phyloP scores from a whole-genome alignment of 2,113 vertebrate species.

The Pseudorhombus dupliciocellatus region DNA sequence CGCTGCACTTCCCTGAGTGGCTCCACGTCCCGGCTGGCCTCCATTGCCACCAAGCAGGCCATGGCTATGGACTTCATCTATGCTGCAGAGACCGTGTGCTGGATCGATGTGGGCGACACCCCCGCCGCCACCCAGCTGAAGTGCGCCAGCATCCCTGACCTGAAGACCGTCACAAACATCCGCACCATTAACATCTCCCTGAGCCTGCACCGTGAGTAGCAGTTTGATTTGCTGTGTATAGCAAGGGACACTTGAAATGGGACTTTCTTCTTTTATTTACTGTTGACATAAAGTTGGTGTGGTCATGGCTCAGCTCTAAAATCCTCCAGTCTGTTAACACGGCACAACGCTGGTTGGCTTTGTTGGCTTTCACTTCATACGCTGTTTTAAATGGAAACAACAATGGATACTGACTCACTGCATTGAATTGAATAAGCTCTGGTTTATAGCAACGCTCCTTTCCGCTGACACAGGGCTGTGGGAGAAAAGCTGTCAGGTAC shows the following conservation, averaged over 20 bases:
- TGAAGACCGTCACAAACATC: conserved; percentile 89
- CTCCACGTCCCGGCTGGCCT: conserved; percentile 83
- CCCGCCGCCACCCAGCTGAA: conserved; percentile 90
- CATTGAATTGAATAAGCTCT: not conserved
- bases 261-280: too few species aligned
- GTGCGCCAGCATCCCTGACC: conserved; percentile 91
- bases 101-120: conserved; percentile 92
- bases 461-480: not conserved
- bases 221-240: not conserved
- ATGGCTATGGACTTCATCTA: conserved; percentile 98
- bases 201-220: conserved; percentile 93
- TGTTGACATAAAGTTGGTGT: too few species aligned
- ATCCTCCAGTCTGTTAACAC: not conserved
- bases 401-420: not conserved
- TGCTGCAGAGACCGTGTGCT: conserved; percentile 91
- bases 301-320: not conserved
- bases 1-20: conserved; percentile 91
- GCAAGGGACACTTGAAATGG: not conserved
- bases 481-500: not conserved
- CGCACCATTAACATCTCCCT: conserved; percentile 93
- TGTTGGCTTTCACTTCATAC: too few species aligned
- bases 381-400: too few species aligned
- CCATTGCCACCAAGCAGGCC: conserved; percentile 91
- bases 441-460: not conserved
- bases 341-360: too few species aligned